Conservation (phyloP, 2,113 vertebrate species). For the Sorex araneus region DNA sequence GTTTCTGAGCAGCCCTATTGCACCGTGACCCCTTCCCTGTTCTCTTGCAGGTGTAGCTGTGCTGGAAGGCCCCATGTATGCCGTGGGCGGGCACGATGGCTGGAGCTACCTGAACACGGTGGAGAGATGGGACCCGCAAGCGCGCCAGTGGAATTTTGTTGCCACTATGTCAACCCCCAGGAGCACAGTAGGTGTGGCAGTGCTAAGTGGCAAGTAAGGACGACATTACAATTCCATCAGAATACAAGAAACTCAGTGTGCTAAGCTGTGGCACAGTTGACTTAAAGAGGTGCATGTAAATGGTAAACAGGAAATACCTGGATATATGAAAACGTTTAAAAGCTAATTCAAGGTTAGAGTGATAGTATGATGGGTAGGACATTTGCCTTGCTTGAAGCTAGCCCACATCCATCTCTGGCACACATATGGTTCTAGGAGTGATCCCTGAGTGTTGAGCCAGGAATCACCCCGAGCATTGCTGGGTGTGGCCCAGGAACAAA, state of each 20-base stretch:
- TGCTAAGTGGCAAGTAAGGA: slow-evolving; percentile 97
- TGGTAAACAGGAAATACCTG: neutral
- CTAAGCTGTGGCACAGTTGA: neutral
- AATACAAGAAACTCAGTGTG: neutral
- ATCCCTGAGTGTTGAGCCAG: too few species aligned
- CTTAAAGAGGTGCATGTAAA: slow-evolving; percentile 17
- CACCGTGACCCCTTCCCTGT: slow-evolving; percentile 17
- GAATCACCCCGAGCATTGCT: too few species aligned
- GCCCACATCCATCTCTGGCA: too few species aligned
- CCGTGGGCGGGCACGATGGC: slow-evolving; percentile 98
- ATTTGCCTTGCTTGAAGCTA: too few species aligned
- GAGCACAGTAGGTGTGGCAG: slow-evolving; percentile 98
- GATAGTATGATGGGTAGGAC: too few species aligned
- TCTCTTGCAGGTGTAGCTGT: slow-evolving; percentile 94
- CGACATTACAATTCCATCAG: slow-evolving; percentile 53
- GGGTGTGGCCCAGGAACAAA: too few species aligned
- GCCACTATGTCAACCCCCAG: slow-evolving; percentile 98
- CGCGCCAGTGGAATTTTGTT: slow-evolving; percentile 99
- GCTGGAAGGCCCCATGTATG: slow-evolving; percentile 98
- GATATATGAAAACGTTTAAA: slow-evolving; percentile 2
- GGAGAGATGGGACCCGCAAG: slow-evolving; percentile 99
- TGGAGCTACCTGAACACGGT: slow-evolving; percentile 99
- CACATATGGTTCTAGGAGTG: too few species aligned
- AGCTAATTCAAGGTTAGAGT: too few species aligned
- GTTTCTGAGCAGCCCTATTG: neutral